Base-by-base conservation (phyloP, 2,113 vertebrate species). In the Caretta caretta region DNA sequence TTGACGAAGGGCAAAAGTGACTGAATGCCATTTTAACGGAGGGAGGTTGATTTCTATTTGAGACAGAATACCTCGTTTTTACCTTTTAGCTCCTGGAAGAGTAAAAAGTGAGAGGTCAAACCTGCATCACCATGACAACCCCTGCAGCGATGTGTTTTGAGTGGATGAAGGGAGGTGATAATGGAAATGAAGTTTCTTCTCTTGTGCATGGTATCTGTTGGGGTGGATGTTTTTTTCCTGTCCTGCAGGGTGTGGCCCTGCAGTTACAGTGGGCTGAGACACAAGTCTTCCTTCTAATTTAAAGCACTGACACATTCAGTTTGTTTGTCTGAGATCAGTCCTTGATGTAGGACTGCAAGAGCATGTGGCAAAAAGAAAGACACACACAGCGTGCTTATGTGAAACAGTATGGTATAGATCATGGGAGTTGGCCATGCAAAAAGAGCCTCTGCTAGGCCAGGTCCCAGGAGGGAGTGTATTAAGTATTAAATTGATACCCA, bases 51-150 rank as follows among this genome's bases (percentile, higher is more conserved):
- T 98, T 98, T 98, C 98, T 96, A 97, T 98, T 97, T 90, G 90
- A 98, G 96, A 96, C 97, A 96, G 98, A 98, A 97, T 96, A 95
- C 97, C 94, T 98, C 96, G 84, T 98, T 98, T 98, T 98, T 98
- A 98, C 98, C 98, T 98, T 97, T 98, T 96, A 97, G 97, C 96
- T 98, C 96, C 97, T 98, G 95, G 95, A 98, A 98, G 96, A 98
- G 98, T 97, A 97, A 98, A 98, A 98, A 98, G 98, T 98, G 97
- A 98, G 98, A 98, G 98, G 98, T 98, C 98, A 98, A 97, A 94
- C 97, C 95, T 93, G 97, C 87, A 84, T 99, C 98, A 88, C 98
- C 98, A 98, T 98, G 97, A 98, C 98, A 98, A 98, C 98, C 94
- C 95, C 90, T 90, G 93, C 95, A 97, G 97, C 1, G 93, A 97